Evolutionary conservation across 2,113 vertebrate species (phyloP).

Genomic region (Nesogale talazaci): DNA sequence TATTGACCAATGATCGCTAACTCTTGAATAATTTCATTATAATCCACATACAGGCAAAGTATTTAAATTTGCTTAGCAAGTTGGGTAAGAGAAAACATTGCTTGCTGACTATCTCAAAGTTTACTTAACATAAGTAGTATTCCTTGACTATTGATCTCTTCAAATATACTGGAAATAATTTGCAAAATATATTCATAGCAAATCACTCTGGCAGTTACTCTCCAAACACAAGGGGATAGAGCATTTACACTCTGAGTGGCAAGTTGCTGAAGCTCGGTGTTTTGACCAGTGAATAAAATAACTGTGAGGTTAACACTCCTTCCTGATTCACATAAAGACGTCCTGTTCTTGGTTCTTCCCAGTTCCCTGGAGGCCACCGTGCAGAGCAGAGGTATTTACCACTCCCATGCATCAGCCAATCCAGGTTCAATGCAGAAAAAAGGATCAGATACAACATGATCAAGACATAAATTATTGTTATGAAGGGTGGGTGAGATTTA

Average conservation of each 20-base stretch:
- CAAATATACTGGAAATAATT: neutral
- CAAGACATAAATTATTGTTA: neutral
- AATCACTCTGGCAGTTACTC: conserved; percentile 50
- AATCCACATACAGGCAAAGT: neutral
- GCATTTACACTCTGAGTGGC: neutral
- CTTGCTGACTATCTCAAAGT: neutral
- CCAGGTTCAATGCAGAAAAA: neutral
- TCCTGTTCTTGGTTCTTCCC: neutral
- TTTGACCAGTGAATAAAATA: neutral
- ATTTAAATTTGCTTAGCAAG: conserved; percentile 6
- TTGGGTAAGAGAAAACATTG: neutral
- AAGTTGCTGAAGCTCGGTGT: neutral
- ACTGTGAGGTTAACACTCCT: neutral
- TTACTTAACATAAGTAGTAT: neutral
- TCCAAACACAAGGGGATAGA: neutral
- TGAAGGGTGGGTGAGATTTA: neutral
- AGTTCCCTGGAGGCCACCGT: neutral
- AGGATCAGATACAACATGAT: neutral
- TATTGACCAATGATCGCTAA: neutral
- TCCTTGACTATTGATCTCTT: neutral
- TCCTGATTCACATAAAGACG: neutral
- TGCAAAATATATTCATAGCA: neutral
- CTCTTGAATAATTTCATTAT: neutral
- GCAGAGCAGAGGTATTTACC: neutral
- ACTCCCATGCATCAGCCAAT: neutral